A percentile compares a stretch with the other conserved stretches of the same genome.
These are phyloP conservation scores for Murina feae DNA, from an alignment of 2,113 vertebrate species.

Conservation along the genomic window DNA sequence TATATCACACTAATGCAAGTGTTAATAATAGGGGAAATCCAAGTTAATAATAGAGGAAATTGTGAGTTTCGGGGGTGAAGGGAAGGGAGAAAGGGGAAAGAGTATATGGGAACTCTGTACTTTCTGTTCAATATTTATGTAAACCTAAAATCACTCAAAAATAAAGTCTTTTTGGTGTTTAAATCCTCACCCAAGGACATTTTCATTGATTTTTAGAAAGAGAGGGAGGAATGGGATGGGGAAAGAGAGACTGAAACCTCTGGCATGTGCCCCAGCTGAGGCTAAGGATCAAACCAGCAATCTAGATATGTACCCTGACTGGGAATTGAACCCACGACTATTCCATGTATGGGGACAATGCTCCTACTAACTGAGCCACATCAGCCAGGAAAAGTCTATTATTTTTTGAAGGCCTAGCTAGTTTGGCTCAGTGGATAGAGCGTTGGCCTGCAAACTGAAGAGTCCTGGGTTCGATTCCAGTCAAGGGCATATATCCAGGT, in stretches of 20 bases:
- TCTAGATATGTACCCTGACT: neutral
- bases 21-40: neutral
- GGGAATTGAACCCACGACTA: neutral
- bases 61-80: neutral
- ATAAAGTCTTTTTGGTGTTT: neutral
- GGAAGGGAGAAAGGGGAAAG: neutral
- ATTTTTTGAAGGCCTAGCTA: neutral
- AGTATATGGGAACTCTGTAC: neutral
- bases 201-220: neutral
- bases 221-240: no score
- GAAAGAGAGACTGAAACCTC: neutral
- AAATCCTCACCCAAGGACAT: neutral
- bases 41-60: neutral
- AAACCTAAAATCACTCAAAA: neutral
- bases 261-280: neutral
- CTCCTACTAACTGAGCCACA: neutral
- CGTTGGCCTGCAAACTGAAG: no score
- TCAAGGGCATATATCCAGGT: no score
- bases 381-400: neutral
- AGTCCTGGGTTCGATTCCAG: no score
- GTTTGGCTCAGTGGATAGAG: no score
- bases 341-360: neutral
- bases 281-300: neutral
- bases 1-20: neutral
- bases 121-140: neutral